Evolutionary conservation across 1,140 invertebrate species (phyloP).

Genomic region (Harlomillsia oculata): DNA sequence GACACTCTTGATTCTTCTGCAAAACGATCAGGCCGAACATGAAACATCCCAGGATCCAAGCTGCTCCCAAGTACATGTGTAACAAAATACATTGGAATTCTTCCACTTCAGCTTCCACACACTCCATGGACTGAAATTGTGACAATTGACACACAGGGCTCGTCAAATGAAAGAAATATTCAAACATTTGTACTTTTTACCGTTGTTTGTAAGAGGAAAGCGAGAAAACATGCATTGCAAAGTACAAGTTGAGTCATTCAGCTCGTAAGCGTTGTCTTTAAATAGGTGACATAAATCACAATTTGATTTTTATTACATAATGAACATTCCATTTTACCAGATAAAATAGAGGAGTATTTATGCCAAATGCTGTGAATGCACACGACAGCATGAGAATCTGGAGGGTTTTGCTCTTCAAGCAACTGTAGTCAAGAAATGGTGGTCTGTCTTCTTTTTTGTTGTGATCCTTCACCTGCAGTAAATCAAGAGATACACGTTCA

Average conservation of each 20-base stretch:
- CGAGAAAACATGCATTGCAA: no score
- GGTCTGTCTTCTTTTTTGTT: conserved; percentile 55
- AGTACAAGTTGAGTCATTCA: no score
- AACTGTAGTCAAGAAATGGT: conserved; percentile 77
- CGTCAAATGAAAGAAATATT: neutral
- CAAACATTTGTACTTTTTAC: neutral
- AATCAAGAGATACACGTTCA: neutral
- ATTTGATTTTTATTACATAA: no score
- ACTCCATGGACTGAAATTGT: neutral
- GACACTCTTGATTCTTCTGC: conserved; percentile 69
- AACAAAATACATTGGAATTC: conserved; percentile 57
- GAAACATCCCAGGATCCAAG: conserved; percentile 69
- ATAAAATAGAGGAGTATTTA: conserved; percentile 78
- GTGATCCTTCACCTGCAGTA: conserved; percentile 36
- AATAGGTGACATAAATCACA: neutral
- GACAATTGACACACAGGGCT: neutral
- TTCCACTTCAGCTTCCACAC: conserved; percentile 48
- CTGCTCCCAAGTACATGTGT: conserved; percentile 68
- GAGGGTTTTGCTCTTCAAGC: conserved; percentile 70
- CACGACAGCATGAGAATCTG: conserved; percentile 71
- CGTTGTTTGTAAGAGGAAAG: neutral
- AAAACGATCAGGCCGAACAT: conserved; percentile 72
- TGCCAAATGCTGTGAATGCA: conserved; percentile 65
- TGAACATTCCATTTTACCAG: conserved; percentile 54
- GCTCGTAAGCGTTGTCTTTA: neutral